Evolutionary conservation across 2,888 invertebrate species (phyloP).

Genomic region (Amiota mariae): DNA sequence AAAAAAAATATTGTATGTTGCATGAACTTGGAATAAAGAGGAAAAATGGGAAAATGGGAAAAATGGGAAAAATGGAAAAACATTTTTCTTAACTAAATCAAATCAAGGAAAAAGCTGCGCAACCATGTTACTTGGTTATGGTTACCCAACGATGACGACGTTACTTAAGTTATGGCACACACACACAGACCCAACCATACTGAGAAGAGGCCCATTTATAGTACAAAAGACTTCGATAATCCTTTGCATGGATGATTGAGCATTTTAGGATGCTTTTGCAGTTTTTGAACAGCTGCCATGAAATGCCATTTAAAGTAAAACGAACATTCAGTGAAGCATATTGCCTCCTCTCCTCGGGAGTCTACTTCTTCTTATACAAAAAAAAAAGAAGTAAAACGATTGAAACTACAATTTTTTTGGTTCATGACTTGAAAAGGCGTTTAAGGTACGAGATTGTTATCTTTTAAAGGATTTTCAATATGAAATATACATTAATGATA

Average conservation of each 20-base stretch:
- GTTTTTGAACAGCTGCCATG: slow-evolving; percentile 12
- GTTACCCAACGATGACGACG: too few relatives aligned
- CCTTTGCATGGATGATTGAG: slow-evolving; percentile 29
- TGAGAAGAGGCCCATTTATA: not conserved
- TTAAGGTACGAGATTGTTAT: slow-evolving; percentile 19
- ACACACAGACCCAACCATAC: not conserved
- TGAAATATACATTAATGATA: too few relatives aligned
- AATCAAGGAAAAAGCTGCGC: slow-evolving; percentile 7
- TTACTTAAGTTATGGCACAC: not conserved
- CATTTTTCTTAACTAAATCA: not conserved
- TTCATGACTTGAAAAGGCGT: not conserved
- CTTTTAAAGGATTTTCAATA: not conserved
- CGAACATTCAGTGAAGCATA: not conserved
- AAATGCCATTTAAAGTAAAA: not conserved
- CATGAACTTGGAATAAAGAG: not conserved
- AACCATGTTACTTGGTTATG: too few relatives aligned
- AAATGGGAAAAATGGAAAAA: not conserved
- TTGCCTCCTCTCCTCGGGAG: not conserved
- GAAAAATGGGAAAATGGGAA: not conserved
- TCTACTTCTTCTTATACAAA: not conserved
- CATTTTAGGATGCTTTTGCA: slow-evolving; percentile 22
- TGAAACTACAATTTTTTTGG: not conserved
- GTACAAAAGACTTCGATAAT: slow-evolving; percentile 14
- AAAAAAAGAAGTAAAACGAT: not conserved
- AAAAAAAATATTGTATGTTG: too few relatives aligned